Evolutionary conservation across 2,888 invertebrate species (phyloP).

Genomic region (Anarsia innoxiella): DNA sequence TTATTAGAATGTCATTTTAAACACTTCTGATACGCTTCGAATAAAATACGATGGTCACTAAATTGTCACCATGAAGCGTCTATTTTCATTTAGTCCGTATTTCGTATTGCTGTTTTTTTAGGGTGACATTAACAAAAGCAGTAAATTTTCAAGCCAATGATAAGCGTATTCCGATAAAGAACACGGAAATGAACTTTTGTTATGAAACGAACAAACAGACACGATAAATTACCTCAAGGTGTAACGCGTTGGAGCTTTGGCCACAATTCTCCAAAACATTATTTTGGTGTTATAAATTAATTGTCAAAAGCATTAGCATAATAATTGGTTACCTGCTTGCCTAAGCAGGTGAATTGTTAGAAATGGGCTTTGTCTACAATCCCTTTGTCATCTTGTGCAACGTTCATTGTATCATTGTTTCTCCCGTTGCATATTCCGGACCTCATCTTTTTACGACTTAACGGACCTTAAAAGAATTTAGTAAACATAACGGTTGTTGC

Average conservation of each 20-base stretch:
- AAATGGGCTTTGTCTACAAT: slow-evolving; percentile 39
- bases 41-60: not conserved
- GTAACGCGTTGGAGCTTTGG: slow-evolving; percentile 52
- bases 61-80: too few relatives aligned
- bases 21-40: slow-evolving; percentile 2
- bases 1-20: slow-evolving; percentile 37
- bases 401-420: slow-evolving; percentile 28
- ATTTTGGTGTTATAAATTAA: slow-evolving; percentile 44
- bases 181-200: slow-evolving; percentile 72
- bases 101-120: slow-evolving; percentile 16
- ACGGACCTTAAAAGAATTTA: slow-evolving; percentile 51
- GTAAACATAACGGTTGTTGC: slow-evolving; percentile 60
- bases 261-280: slow-evolving; percentile 69
- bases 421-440: slow-evolving; percentile 40
- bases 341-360: slow-evolving; percentile 60
- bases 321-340: slow-evolving; percentile 67
- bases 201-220: slow-evolving; percentile 55
- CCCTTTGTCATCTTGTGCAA: slow-evolving; percentile 58
- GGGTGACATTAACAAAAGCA: slow-evolving; percentile 27
- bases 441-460: slow-evolving; percentile 43
- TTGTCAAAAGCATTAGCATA: slow-evolving; percentile 63
- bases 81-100: too few relatives aligned
- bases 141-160: slow-evolving; percentile 60
- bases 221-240: slow-evolving; percentile 70
- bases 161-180: slow-evolving; percentile 59